Evolutionary conservation across 2,888 invertebrate genomes (phyloP).

Genomic region (Unio pictorum): DNA sequence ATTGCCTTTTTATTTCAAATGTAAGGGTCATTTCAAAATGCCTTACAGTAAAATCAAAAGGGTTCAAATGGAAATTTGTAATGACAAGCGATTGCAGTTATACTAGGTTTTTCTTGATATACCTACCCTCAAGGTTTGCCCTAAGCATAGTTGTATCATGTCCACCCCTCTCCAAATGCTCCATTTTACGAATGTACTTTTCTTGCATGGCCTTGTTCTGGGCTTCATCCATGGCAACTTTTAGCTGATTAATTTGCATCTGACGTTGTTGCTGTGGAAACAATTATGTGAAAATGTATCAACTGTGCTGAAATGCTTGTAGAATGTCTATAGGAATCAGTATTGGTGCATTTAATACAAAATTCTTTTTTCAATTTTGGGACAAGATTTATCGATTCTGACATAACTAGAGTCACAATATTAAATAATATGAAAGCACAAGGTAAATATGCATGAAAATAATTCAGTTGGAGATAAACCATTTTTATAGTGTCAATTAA

Average conservation of each 20-base stretch:
- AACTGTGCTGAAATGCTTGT: background rate
- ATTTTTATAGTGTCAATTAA: too few relatives aligned
- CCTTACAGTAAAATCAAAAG: too few relatives aligned
- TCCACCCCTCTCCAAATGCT: constrained; percentile 64
- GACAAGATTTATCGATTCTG: background rate
- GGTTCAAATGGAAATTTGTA: background rate
- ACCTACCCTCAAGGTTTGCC: constrained; percentile 62
- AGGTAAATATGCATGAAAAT: too few relatives aligned
- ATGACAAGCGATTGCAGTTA: background rate
- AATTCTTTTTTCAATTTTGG: too few relatives aligned
- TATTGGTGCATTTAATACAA: background rate
- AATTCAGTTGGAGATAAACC: too few relatives aligned
- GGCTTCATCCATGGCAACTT: constrained; percentile 84
- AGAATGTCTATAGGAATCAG: background rate
- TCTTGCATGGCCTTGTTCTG: constrained; percentile 73
- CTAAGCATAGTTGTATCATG: constrained; percentile 65
- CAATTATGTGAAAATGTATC: background rate
- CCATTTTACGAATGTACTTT: constrained; percentile 60
- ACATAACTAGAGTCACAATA: background rate
- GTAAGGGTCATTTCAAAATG: too few relatives aligned
- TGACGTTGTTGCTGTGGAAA: constrained; percentile 78
- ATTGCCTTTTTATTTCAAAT: too few relatives aligned
- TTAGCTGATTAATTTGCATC: constrained; percentile 82
- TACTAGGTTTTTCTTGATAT: background rate
- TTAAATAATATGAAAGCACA: too few relatives aligned